Evolutionary conservation across 2,888 invertebrate genomes (phyloP).

Genomic region (Cryptophagus acutangulus): DNA sequence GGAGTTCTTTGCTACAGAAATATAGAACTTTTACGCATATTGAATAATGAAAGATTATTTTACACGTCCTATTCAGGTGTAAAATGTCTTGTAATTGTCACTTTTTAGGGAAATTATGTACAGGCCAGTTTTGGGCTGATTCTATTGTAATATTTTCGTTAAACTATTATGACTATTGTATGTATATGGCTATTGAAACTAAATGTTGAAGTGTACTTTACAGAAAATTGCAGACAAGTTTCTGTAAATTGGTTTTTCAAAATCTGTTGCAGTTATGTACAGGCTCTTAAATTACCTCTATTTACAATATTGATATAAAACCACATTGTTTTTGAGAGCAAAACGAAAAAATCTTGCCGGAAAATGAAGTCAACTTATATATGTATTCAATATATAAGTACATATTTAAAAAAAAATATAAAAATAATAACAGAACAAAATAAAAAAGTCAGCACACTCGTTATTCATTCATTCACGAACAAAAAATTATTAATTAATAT

Average conservation of each 20-base stretch:
- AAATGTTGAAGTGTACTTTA: background rate
- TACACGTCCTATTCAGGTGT: slow-evolving; percentile 28
- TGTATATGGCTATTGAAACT: slow-evolving; percentile 39
- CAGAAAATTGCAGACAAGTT: background rate
- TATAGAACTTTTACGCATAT: slow-evolving; percentile 24
- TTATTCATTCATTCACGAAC: too few relatives aligned
- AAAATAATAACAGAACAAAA: too few relatives aligned
- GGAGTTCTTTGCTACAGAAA: too few relatives aligned
- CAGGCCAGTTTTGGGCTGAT: slow-evolving; percentile 31
- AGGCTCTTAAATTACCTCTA: slow-evolving; percentile 8
- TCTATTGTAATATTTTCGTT: slow-evolving; percentile 43
- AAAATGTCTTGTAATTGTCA: slow-evolving; percentile 37
- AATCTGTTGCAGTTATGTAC: slow-evolving; percentile 13
- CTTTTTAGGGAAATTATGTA: slow-evolving; percentile 44
- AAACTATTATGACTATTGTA: slow-evolving; percentile 36
- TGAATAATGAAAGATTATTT: slow-evolving; percentile 28
- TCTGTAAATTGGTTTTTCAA: background rate
- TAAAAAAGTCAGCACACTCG: too few relatives aligned
- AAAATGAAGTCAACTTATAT: background rate
- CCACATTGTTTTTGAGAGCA: slow-evolving; percentile 23
- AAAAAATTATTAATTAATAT: slow-evolving; percentile 5
- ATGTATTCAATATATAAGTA: background rate
- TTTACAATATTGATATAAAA: slow-evolving; percentile 20
- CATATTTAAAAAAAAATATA: too few relatives aligned
- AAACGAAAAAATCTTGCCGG: slow-evolving; percentile 2